Conservation (phyloP, 2,888 invertebrate genomes). For the Idaea straminata region DNA sequence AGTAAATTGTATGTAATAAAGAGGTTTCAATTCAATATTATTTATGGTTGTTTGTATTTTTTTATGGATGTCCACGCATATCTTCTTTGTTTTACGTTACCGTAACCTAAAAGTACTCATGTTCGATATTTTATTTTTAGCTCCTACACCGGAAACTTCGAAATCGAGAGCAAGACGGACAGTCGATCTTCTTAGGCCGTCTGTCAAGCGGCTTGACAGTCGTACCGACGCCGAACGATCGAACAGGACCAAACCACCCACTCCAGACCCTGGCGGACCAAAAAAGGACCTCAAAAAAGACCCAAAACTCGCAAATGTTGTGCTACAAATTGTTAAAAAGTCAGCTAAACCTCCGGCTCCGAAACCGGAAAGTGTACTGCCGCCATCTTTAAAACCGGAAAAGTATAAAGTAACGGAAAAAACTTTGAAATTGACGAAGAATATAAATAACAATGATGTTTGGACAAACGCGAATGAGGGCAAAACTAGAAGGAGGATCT, state of each 20-base stretch:
- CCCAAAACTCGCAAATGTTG: conserved; percentile 52
- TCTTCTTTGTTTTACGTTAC: too few relatives aligned
- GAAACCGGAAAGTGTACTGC: conserved; percentile 43
- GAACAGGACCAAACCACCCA: conserved; percentile 44
- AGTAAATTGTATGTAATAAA: too few relatives aligned
- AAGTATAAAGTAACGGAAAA: conserved; percentile 42
- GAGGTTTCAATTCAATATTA: too few relatives aligned
- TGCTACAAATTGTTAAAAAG: conserved; percentile 67
- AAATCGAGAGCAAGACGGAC: conserved; percentile 48
- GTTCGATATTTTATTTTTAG: conserved; percentile 30
- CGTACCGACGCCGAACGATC: conserved; percentile 54
- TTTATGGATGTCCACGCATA: too few relatives aligned
- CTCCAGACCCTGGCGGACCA: conserved; percentile 50
- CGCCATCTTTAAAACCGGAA: conserved; percentile 58
- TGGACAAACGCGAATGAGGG: conserved; percentile 62
- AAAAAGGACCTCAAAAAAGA: conserved; percentile 49
- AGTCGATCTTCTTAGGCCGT: conserved; percentile 46
- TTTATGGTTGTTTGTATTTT: too few relatives aligned
- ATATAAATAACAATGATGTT: conserved; percentile 71
- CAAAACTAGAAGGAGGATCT: conserved; percentile 45
- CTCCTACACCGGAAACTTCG: conserved; percentile 40
- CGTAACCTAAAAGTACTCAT: conserved; percentile 3
- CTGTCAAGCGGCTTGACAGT: conserved; percentile 46
- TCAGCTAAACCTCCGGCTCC: conserved; percentile 44
- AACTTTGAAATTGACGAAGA: conserved; percentile 57